Evolutionary conservation across 2,888 invertebrate genomes (phyloP).

Genomic region (Meiosimyza decipiens): DNA sequence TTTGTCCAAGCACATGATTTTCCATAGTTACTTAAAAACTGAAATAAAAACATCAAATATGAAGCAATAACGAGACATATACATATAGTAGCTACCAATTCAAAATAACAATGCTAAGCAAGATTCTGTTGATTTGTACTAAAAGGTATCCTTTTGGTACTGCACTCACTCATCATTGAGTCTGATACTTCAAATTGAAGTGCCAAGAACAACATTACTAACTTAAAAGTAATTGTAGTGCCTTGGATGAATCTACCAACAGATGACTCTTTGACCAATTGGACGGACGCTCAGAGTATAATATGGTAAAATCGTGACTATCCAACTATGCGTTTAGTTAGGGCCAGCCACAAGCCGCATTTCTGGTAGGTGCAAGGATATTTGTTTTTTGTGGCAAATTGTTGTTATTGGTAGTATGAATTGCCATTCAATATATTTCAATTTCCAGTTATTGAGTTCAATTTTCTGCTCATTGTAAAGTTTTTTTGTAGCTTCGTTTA

Average conservation of each 20-base stretch:
- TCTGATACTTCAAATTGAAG: constrained; percentile 8
- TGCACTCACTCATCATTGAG: not conserved
- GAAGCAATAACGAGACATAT: no score
- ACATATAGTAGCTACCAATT: no score
- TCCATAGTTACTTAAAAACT: no score
- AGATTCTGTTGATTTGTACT: constrained; percentile 28
- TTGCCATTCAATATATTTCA: constrained; percentile 30
- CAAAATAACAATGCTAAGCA: not conserved
- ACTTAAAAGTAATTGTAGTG: constrained; percentile 1
- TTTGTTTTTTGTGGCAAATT: constrained; percentile 25
- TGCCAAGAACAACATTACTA: constrained; percentile 26
- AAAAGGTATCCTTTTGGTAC: constrained; percentile 11
- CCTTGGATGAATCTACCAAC: not conserved
- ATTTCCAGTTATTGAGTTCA: constrained; percentile 28
- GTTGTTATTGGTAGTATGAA: constrained; percentile 5
- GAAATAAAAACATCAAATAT: no score
- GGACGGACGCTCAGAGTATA: constrained; percentile 31
- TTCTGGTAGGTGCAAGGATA: constrained; percentile 23
- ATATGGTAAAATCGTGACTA: constrained; percentile 51
- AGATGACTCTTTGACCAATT: constrained; percentile 19
- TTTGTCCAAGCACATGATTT: no score
- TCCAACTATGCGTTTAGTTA: constrained; percentile 22
- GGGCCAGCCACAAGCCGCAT: not conserved
- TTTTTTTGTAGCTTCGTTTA: no score
- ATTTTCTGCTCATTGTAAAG: constrained; percentile 17